These are phyloP conservation scores for Battus philenor DNA, from an alignment of 1,140 invertebrate genomes.

Conservation along the genomic window DNA sequence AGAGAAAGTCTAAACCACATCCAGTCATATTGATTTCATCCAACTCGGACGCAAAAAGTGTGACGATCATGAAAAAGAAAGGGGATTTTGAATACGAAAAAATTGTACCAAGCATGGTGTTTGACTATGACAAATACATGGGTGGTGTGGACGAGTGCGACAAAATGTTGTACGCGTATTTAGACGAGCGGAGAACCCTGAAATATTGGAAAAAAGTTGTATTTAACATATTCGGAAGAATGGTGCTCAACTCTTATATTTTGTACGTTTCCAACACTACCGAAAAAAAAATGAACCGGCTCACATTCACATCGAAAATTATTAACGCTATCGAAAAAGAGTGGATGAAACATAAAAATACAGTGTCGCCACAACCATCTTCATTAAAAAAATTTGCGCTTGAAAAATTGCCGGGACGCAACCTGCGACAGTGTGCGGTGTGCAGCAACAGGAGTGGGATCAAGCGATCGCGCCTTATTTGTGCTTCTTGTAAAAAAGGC, in stretches of 20 bases:
- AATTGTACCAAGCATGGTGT: neutral
- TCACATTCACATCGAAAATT: neutral
- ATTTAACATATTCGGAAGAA: neutral
- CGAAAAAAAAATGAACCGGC: neutral
- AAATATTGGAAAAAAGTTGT: neutral
- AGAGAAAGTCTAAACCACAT: neutral
- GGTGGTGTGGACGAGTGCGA: neutral
- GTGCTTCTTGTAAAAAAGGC: neutral
- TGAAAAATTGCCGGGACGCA: neutral
- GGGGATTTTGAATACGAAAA: neutral
- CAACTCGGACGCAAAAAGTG: neutral
- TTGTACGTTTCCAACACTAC: neutral
- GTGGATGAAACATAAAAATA: neutral
- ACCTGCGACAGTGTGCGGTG: neutral
- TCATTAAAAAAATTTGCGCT: neutral
- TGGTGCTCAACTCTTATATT: neutral
- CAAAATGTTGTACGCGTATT: neutral
- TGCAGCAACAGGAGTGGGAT: neutral
- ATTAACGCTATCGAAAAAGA: neutral
- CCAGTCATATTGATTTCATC: neutral
- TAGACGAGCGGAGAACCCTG: neutral
- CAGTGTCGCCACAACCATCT: neutral
- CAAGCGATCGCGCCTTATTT: neutral
- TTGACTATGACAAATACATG: neutral
- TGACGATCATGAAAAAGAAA: neutral